Conservation (phyloP, 2,888 invertebrate genomes). For the Eumacrocentrus americanus region DNA sequence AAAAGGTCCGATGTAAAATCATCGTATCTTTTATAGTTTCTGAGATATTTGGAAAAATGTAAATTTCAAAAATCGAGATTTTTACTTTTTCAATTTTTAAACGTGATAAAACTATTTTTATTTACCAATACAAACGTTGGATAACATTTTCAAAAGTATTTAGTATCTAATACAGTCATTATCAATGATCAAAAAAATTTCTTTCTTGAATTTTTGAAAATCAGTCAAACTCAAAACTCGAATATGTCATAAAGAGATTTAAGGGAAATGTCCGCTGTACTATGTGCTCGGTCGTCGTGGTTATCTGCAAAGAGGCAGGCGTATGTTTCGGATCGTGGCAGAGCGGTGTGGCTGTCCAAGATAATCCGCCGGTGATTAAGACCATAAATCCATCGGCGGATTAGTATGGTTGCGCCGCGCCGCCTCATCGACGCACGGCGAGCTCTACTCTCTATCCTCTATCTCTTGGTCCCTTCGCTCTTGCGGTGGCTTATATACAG, state of each 20-base stretch:
- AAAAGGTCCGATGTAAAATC: neutral
- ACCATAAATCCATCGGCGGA: constrained; percentile 68
- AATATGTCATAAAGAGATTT: constrained; percentile 6
- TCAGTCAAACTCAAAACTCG: neutral
- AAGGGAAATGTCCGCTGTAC: constrained; percentile 4
- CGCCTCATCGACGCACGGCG: constrained; percentile 28
- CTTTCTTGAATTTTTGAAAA: neutral
- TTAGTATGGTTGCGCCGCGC: constrained; percentile 57
- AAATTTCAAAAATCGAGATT: no score
- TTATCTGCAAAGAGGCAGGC: constrained; percentile 61
- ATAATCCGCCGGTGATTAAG: constrained; percentile 71
- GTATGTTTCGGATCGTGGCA: constrained; percentile 58
- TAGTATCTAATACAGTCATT: neutral
- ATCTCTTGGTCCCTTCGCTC: constrained; percentile 17
- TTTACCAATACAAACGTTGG: no score
- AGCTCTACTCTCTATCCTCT: constrained; percentile 20
- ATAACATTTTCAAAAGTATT: no score
- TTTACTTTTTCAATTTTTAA: no score
- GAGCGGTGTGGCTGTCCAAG: constrained; percentile 61
- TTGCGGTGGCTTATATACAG: constrained; percentile 4
- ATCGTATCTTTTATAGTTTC: no score
- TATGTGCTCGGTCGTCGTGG: constrained; percentile 43
- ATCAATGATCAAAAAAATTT: neutral
- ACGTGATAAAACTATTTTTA: no score
- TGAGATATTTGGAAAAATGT: no score